phyloP scores from a whole-genome alignment of 2,888 invertebrate species.

The Phengaris alcon region DNA sequence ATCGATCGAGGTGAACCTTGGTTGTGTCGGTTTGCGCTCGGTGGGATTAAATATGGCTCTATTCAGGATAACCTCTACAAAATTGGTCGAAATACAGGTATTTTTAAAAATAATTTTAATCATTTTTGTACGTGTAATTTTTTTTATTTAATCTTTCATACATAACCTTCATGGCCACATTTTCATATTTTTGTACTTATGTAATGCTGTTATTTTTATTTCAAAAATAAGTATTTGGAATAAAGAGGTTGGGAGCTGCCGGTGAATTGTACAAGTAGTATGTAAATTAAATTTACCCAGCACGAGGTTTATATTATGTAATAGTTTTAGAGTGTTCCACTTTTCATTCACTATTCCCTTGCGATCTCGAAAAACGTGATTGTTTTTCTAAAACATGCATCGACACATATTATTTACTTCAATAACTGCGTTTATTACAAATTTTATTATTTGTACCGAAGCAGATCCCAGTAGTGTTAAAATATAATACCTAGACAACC shows the following conservation, averaged over 20 bases:
- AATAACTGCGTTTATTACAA: not conserved
- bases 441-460: not conserved
- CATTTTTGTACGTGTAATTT: conserved; percentile 30
- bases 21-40: conserved; percentile 56
- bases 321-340: not conserved
- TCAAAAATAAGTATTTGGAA: conserved; percentile 40
- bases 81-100: conserved; percentile 82
- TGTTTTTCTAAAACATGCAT: not conserved
- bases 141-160: conserved; percentile 33
- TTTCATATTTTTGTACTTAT: conserved; percentile 46
- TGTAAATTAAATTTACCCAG: not conserved
- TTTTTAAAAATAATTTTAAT: conserved; percentile 32
- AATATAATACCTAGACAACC: too few species aligned
- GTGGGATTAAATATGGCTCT: conserved; percentile 80
- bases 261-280: conserved; percentile 2
- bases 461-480: not conserved
- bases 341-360: not conserved
- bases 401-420: not conserved
- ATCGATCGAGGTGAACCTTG: conserved; percentile 54
- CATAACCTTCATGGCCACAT: conserved; percentile 46
- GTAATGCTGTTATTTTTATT: conserved; percentile 55
- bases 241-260: conserved; percentile 25
- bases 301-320: not conserved
- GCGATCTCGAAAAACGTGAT: not conserved
- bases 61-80: conserved; percentile 82